Conservation (phyloP, 2,113 vertebrate species). For the Hoplias malabaricus region DNA sequence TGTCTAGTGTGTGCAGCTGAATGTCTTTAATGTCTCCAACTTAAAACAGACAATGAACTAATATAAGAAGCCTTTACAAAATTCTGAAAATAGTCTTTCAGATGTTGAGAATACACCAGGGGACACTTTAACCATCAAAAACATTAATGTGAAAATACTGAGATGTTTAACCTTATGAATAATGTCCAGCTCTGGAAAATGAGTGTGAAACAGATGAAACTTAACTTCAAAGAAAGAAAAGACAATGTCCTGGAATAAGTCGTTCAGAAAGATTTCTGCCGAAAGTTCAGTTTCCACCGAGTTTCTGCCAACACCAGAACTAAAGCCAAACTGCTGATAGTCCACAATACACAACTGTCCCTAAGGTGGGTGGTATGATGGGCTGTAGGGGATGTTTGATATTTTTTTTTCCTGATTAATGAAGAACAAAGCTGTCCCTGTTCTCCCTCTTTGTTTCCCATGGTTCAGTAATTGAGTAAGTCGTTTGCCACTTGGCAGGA, state of each 20-base stretch:
- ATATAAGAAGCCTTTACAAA: too few relatives aligned
- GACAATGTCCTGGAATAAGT: neutral
- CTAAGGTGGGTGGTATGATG: conserved; percentile 37
- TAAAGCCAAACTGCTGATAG: neutral
- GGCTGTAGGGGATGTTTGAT: conserved; percentile 46
- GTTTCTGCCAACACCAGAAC: neutral
- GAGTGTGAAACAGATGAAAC: neutral
- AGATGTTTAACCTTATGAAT: too few relatives aligned
- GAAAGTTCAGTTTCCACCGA: neutral
- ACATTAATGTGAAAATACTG: too few relatives aligned
- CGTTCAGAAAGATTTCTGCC: neutral
- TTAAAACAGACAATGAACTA: too few relatives aligned
- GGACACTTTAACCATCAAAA: too few relatives aligned
- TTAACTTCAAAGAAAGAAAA: neutral
- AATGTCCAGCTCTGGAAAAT: neutral
- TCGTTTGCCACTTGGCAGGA: conserved; percentile 60
- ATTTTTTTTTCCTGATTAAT: conserved; percentile 56
- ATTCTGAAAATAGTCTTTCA: too few relatives aligned
- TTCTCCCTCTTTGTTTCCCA: conserved; percentile 46
- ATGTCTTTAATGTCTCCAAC: too few relatives aligned
- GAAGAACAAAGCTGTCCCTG: conserved; percentile 53
- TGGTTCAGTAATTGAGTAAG: conserved; percentile 65
- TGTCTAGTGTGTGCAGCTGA: too few relatives aligned
- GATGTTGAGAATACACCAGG: too few relatives aligned
- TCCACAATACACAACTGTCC: conserved; percentile 26